A percentile compares a stretch with the other conserved stretches of the same genome.
Evolutionary conservation across 2,113 vertebrate genomes (phyloP).

Genomic region (Piprites chloris): DNA sequence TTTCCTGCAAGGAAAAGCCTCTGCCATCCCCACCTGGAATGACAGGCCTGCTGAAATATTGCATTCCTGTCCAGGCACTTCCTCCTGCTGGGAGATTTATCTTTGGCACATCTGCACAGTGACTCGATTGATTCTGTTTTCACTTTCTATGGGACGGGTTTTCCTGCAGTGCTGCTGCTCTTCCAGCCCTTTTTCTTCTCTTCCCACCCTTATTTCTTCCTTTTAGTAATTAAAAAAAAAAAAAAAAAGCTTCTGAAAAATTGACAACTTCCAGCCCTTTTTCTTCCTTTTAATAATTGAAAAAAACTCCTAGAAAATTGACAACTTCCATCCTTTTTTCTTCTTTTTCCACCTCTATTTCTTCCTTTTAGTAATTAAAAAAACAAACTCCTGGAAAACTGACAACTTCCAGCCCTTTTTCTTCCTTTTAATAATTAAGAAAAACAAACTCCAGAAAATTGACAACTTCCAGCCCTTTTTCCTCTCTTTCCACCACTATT

Average conservation of each 20-base stretch:
- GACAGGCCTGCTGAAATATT: background rate
- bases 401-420: background rate
- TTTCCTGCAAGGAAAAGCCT: background rate
- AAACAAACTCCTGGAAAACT: background rate
- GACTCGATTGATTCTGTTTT: background rate
- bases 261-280: background rate
- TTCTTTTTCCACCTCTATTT: background rate
- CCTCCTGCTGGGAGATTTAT: background rate
- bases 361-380: background rate
- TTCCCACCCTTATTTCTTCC: background rate
- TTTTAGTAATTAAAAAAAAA: background rate
- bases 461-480: background rate
- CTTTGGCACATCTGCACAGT: background rate
- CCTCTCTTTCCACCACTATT: background rate
- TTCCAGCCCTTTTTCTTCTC: background rate
- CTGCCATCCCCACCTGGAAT: background rate
- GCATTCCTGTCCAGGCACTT: background rate
- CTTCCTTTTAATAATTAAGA: background rate
- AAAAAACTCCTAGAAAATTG: background rate
- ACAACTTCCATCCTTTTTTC: background rate
- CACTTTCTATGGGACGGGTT: accelerated
- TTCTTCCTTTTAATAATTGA: background rate
- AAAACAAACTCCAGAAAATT: background rate
- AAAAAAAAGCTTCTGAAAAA: no score
- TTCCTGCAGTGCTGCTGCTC: background rate